These are phyloP conservation scores for Drosophila ironensis DNA, from an alignment of 1,140 invertebrate genomes.

Conservation along the genomic window DNA sequence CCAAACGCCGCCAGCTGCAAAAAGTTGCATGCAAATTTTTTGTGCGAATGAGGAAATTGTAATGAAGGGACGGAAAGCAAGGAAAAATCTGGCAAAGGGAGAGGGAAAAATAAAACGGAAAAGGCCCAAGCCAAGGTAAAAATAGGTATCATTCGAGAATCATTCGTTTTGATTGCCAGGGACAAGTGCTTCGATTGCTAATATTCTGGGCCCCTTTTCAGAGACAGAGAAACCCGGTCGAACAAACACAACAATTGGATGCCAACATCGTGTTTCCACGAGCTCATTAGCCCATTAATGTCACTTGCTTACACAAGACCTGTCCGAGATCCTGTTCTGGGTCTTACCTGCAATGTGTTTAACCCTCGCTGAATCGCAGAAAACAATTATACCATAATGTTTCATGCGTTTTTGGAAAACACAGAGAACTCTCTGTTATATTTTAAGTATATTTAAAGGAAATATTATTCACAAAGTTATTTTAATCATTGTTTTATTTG, in stretches of 20 bases:
- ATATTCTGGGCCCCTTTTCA: constrained; percentile 13
- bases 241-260: constrained; percentile 41
- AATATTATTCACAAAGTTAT: too few species aligned
- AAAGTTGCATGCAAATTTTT: constrained; percentile 68
- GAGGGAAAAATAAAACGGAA: not conserved
- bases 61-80: not conserved
- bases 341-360: constrained; percentile 2
- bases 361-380: too few species aligned
- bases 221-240: not conserved
- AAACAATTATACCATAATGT: not conserved
- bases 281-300: constrained; percentile 35
- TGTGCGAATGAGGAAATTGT: constrained; percentile 21
- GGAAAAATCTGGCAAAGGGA: not conserved
- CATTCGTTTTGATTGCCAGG: constrained; percentile 66
- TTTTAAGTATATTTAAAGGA: too few species aligned
- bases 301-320: constrained; percentile 6
- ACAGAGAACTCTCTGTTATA: too few species aligned
- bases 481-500: too few species aligned
- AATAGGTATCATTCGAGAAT: constrained; percentile 41
- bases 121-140: constrained; percentile 53
- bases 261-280: constrained; percentile 37
- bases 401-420: too few species aligned
- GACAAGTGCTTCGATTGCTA: constrained; percentile 50
- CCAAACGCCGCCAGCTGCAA: constrained; percentile 46
- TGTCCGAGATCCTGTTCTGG: not conserved